A percentile compares a stretch with the other conserved stretches of the same genome.
phyloP scores from a whole-genome alignment of 2,888 invertebrate species.

The Orthosia gracilis region DNA sequence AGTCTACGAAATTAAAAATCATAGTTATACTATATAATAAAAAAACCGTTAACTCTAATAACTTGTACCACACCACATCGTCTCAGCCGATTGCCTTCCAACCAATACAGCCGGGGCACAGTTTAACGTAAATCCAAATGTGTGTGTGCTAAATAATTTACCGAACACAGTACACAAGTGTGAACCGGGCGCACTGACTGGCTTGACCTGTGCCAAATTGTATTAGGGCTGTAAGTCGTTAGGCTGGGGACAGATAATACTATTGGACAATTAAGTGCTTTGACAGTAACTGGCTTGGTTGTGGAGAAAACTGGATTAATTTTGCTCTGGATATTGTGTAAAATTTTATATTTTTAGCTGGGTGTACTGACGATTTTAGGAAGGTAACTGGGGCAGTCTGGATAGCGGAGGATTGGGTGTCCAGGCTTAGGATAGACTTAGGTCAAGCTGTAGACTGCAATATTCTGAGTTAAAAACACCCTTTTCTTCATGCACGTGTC shows the following conservation, averaged over 20 bases:
- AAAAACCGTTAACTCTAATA: neutral
- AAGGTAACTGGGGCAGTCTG: too few relatives aligned
- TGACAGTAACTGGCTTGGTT: neutral
- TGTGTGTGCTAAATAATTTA: constrained; percentile 51
- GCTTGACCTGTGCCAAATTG: constrained; percentile 45
- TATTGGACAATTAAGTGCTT: constrained; percentile 8
- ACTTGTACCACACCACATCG: constrained; percentile 31
- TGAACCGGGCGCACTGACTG: constrained; percentile 5
- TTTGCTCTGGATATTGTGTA: neutral
- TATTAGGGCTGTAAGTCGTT: constrained; percentile 28
- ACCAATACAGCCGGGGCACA: constrained; percentile 36
- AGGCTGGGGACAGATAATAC: constrained; percentile 7
- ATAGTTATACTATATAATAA: too few relatives aligned
- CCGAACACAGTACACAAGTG: constrained; percentile 6
- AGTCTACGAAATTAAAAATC: too few relatives aligned
- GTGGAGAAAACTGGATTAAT: neutral
- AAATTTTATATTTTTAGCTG: too few relatives aligned
- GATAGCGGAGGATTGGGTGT: too few relatives aligned
- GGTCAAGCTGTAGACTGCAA: too few relatives aligned
- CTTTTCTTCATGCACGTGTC: too few relatives aligned
- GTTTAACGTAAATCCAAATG: constrained; percentile 46
- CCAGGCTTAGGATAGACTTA: too few relatives aligned
- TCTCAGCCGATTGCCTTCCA: constrained; percentile 53
- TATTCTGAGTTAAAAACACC: too few relatives aligned
- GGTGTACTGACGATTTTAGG: too few relatives aligned